These are phyloP conservation scores for Chaetops frenatus DNA, from an alignment of 2,113 vertebrate species.

Conservation along the genomic window DNA sequence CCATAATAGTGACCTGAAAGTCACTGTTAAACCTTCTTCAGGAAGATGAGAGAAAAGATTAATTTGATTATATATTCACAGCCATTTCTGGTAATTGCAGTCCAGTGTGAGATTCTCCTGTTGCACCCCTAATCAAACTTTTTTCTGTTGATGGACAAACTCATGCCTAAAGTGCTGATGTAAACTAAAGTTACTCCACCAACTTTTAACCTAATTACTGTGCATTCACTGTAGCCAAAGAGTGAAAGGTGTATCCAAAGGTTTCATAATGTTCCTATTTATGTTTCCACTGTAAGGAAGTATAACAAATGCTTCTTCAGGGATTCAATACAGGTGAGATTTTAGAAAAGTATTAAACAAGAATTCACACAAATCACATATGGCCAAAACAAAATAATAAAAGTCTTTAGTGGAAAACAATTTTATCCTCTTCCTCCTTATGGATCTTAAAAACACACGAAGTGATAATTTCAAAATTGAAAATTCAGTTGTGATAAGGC, in stretches of 20 bases:
- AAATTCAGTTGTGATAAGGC: slow-evolving; percentile 54
- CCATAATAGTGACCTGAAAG: neutral
- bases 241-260: neutral
- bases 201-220: neutral
- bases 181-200: neutral
- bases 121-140: neutral
- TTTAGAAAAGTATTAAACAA: slow-evolving; percentile 21
- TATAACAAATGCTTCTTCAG: neutral
- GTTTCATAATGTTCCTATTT: neutral
- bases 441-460: slow-evolving; percentile 65
- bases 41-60: neutral
- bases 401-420: slow-evolving; percentile 72
- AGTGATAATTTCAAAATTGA: slow-evolving; percentile 44
- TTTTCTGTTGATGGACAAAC: neutral
- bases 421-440: slow-evolving; percentile 55
- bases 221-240: neutral
- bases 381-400: slow-evolving; percentile 67
- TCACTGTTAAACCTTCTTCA: neutral
- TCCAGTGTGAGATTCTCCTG: neutral
- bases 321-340: neutral
- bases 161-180: neutral
- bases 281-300: neutral
- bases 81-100: neutral
- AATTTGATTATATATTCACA: neutral
- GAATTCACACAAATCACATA: slow-evolving; percentile 67